These are phyloP conservation scores for Plemyria rubiginata DNA, from an alignment of 2,888 invertebrate genomes.

Conservation along the genomic window DNA sequence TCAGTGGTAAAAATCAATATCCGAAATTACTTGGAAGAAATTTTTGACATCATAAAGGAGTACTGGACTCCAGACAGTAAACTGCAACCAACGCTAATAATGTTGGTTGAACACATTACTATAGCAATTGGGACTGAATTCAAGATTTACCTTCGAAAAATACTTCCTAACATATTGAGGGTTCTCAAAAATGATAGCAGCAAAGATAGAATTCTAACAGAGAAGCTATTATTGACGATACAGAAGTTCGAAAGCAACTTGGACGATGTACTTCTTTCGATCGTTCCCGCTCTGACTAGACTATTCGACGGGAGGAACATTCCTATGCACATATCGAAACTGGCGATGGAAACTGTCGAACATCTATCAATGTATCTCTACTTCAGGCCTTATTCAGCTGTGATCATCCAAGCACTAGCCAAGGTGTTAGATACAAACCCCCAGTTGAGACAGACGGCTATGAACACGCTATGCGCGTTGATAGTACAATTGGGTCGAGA, in stretches of 20 bases:
- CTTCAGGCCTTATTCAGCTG: conserved; percentile 95
- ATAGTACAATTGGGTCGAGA: conserved; percentile 95
- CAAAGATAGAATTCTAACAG: conserved; percentile 92
- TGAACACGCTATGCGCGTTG: conserved; percentile 95
- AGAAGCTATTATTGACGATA: conserved; percentile 92
- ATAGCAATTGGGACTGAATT: conserved; percentile 98
- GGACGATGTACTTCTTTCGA: conserved; percentile 96
- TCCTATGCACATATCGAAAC: conserved; percentile 89
- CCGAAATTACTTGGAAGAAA: conserved; percentile 96
- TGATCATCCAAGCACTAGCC: conserved; percentile 96
- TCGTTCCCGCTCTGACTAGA: conserved; percentile 96
- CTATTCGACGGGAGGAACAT: conserved; percentile 95
- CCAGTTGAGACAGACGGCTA: conserved; percentile 90
- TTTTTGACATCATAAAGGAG: conserved; percentile 96
- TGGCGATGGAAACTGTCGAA: conserved; percentile 94
- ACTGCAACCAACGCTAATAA: conserved; percentile 94
- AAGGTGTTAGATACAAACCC: conserved; percentile 93
- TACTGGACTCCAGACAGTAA: conserved; percentile 95
- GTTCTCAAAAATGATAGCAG: conserved; percentile 96
- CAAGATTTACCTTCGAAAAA: conserved; percentile 95
- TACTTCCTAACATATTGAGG: conserved; percentile 96
- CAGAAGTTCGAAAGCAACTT: conserved; percentile 97
- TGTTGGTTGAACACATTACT: conserved; percentile 96
- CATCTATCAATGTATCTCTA: conserved; percentile 95
- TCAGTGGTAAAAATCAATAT: conserved; percentile 98